Base-by-base conservation (phyloP, 2,113 vertebrate species). In the Paradisaea rubra region DNA sequence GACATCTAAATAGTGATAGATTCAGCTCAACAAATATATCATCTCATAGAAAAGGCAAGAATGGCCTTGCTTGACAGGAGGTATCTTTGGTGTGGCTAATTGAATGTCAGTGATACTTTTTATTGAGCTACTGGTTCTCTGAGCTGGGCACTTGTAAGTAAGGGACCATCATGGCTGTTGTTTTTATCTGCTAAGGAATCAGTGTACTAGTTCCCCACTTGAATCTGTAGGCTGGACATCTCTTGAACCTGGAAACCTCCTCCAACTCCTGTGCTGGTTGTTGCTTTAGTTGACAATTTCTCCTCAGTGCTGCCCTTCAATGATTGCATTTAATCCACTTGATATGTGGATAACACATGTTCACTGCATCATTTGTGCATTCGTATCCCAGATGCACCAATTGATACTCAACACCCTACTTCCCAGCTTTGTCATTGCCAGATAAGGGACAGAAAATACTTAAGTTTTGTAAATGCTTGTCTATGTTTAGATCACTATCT, bases 221-320 rank as follows among this genome's bases (percentile, higher is more conserved):
- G 25, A 17, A 30, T 37, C 14, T 76, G 8, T 47, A 53, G 49
- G 25, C 20, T 56, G 41, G 57, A 45, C 4, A 9, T 12, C 4
- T 76, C n/a, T 28, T 69, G 49, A 53, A 49, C 27, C 24, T 53
- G 54, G 77, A 87, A 63, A 49, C 3, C 20, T 71, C 5, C 30
- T 76, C 13, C 37, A 76, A 4, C 20, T 82, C 37, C 30, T 42
- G 25, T 0, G 0, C 23, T 76, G 7, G 1, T 41, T 59, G 8
- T 47, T 79, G 16, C 24, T 64, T 13, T 59, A 20, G 11, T 23
- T n/a, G 31, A 72, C 0, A 2, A 33, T 80, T 87, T 88, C n/a
- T 89, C 12, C 49, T 72, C 31, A 45, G 37, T 60, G 25, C 16
- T 71, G 12, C 15, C 7, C 18, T 28, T 59, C 18, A 54, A 0